These are phyloP conservation scores for Notospermus geniculatus DNA, from an alignment of 1,140 invertebrate genomes.

Conservation along the genomic window DNA sequence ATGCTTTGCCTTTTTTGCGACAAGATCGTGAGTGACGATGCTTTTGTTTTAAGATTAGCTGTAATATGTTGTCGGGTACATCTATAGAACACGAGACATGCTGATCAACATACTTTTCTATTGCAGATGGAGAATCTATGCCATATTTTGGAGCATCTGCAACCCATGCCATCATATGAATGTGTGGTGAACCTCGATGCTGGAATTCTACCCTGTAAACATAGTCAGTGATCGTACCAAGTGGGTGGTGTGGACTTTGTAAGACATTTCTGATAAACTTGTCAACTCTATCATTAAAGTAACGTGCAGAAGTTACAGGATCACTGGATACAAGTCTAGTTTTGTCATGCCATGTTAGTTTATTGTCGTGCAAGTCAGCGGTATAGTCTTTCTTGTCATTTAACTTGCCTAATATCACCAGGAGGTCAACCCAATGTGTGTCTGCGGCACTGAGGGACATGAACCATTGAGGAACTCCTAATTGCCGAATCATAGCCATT, in stretches of 20 bases:
- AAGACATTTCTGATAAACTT: slow-evolving; percentile 6
- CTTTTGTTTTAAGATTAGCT: not conserved
- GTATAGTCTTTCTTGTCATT: slow-evolving; percentile 8
- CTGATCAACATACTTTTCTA: not conserved
- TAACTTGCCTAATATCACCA: slow-evolving; percentile 1
- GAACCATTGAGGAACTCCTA: not conserved
- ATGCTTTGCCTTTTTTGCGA: not conserved
- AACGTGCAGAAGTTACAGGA: slow-evolving; percentile 2
- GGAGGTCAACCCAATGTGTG: not conserved
- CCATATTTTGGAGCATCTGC: slow-evolving; percentile 2
- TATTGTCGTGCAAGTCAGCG: not conserved
- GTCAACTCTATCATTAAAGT: slow-evolving; percentile 4
- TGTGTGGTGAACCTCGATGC: not conserved
- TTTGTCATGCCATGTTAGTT: not conserved
- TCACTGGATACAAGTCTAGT: not conserved
- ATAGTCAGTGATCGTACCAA: not conserved
- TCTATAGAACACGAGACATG: slow-evolving; percentile 2
- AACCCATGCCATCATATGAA: slow-evolving; percentile 5
- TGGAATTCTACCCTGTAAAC: slow-evolving; percentile 4
- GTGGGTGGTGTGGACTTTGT: slow-evolving; percentile 3
- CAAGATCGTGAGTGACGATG: not conserved
- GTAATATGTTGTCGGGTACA: not conserved
- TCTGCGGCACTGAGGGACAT: slow-evolving; percentile 6
- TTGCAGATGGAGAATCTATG: not conserved
- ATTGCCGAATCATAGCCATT: slow-evolving; percentile 1